Base-by-base conservation (phyloP, 2,888 invertebrate genomes). In the Chrysolina americana region DNA sequence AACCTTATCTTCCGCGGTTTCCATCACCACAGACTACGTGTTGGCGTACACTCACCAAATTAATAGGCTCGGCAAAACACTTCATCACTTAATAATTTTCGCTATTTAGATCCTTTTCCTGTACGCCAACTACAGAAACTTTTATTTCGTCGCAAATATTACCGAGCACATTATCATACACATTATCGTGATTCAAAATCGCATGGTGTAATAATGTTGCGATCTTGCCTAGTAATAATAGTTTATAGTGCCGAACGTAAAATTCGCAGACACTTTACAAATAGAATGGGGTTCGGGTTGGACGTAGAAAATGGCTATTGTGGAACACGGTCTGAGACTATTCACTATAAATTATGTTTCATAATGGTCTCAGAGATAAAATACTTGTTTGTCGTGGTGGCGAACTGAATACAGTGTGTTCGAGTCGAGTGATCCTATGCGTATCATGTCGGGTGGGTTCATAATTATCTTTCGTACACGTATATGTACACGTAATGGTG, bases 151-250 rank as follows among this genome's bases (percentile, higher is more conserved):
- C 41, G 41, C 19, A 28, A 59, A 72, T 68, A 72, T 62, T 66
- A 66, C 23, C 65, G 63, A n/a, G 63, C 19, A 48, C 48, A 68
- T 72, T 72, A 72, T 72, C 72, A 66, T 68, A 72, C 48, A 68
- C 73, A 73, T 73, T 73, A 73, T 73, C 73, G 48, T 73, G 69
- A 73, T 73, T 56, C 73, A 73, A 69, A 65, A 73, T 73, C 59
- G 44, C 64, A 73, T 44, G 68, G 68, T 73, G 73, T 64, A 73
- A 53, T 71, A 71, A 65, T 65, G 71, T 65, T 71, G 65, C 56
- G 59, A 64, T 63, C 73, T 64, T 64, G 68, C 36, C 64, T 28
- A 59, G 73, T 73, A 73, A 69, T 73, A 73, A 73, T 73, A 53
- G 73, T 69, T 73, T 69, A 69, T 69, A 56, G 21, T 69, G 59